Evolutionary conservation across 2,888 invertebrate genomes (phyloP).

Genomic region (Metellina segmentata): DNA sequence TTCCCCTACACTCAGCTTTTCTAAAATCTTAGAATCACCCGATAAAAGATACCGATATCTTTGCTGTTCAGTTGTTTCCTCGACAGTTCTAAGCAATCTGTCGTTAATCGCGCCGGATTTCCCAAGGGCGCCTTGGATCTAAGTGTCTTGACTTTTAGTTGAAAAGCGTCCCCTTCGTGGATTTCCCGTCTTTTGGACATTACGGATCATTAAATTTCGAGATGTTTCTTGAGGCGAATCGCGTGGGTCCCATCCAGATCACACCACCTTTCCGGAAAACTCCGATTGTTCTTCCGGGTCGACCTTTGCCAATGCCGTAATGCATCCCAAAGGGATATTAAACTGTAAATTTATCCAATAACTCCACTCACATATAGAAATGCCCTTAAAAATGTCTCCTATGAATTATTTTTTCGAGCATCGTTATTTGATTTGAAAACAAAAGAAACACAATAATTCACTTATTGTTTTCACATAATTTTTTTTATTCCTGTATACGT

Average conservation of each 20-base stretch:
- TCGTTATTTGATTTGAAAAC: too few relatives aligned
- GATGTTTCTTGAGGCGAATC: background rate
- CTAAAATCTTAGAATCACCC: background rate
- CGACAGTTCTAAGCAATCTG: background rate
- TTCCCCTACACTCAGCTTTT: background rate
- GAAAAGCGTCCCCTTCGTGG: background rate
- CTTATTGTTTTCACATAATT: too few relatives aligned
- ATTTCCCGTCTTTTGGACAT: background rate
- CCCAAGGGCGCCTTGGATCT: background rate
- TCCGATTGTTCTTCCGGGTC: too few relatives aligned
- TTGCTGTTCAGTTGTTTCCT: background rate
- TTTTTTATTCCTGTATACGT: too few relatives aligned
- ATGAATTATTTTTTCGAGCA: background rate
- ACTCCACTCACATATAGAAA: background rate
- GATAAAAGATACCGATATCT: background rate
- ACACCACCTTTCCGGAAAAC: too few relatives aligned
- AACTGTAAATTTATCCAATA: background rate
- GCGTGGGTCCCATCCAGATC: background rate
- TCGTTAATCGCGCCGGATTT: background rate
- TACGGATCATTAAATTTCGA: background rate
- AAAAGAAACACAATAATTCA: too few relatives aligned
- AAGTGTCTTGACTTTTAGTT: background rate
- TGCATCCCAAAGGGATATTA: background rate
- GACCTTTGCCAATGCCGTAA: background rate
- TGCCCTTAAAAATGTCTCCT: background rate